Percentiles rank a stretch among this genome's conserved stretches.
phyloP scores from a whole-genome alignment of 1,140 invertebrate genomes.

The Pseudomyrmex gracilis region DNA sequence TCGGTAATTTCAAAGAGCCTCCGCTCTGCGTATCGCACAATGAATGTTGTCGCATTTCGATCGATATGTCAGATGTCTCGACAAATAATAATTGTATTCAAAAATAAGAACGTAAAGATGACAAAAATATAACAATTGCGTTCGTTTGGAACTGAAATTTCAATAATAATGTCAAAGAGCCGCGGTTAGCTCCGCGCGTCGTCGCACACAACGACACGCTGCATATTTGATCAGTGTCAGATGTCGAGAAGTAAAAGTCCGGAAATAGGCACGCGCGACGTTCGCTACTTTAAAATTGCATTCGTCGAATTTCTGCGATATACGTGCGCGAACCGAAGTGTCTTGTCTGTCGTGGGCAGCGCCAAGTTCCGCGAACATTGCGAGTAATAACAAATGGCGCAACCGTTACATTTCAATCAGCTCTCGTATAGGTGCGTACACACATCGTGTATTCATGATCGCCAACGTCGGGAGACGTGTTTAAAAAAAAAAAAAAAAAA shows the following conservation, averaged over 20 bases:
- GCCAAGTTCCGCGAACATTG: neutral
- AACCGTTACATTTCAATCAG: constrained; percentile 36
- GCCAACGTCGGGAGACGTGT: neutral
- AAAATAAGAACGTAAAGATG: too few relatives aligned
- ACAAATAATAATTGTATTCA: too few relatives aligned
- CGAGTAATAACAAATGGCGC: neutral
- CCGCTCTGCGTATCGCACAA: too few relatives aligned
- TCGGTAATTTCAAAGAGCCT: too few relatives aligned
- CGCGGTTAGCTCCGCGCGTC: too few relatives aligned
- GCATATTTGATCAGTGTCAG: neutral
- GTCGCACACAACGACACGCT: neutral
- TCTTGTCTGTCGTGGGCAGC: neutral
- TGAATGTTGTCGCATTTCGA: too few relatives aligned
- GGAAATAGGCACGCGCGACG: neutral
- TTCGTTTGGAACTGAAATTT: too few relatives aligned
- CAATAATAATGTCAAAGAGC: too few relatives aligned
- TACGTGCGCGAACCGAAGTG: neutral
- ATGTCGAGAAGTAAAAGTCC: neutral
- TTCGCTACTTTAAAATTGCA: neutral
- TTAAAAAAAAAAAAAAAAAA: too few relatives aligned
- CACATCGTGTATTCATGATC: neutral
- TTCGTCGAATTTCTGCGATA: constrained; percentile 15
- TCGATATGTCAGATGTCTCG: too few relatives aligned
- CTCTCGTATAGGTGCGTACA: neutral
- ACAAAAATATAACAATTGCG: neutral